A percentile compares a stretch with the other conserved stretches of the same genome.
phyloP scores from a whole-genome alignment of 2,888 invertebrate species.

The Octonoba sinensis region DNA sequence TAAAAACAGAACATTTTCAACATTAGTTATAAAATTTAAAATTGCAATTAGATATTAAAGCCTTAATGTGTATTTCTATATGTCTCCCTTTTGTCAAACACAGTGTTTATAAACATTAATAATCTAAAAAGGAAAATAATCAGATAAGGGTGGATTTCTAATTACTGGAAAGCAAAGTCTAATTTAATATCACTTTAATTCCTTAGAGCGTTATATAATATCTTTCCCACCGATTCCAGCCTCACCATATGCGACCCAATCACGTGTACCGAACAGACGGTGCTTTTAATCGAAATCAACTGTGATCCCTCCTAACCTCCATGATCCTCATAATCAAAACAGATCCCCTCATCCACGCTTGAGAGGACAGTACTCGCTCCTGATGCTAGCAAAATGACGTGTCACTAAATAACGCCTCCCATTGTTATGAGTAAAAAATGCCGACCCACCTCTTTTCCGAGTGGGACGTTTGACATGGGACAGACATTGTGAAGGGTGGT shows the following conservation, averaged over 20 bases:
- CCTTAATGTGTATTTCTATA: too few species aligned
- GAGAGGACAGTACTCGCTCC: slow-evolving; percentile 19
- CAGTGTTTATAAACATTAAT: too few species aligned
- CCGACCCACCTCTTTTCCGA: slow-evolving; percentile 26
- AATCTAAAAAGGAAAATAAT: too few species aligned
- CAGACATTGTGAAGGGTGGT: slow-evolving; percentile 21
- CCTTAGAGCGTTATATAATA: too few species aligned
- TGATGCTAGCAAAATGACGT: slow-evolving; percentile 44
- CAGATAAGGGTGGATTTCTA: too few species aligned
- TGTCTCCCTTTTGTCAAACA: too few species aligned
- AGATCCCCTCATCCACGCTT: slow-evolving; percentile 7
- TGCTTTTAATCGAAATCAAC: slow-evolving; percentile 44
- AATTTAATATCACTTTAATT: too few species aligned
- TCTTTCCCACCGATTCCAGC: too few species aligned
- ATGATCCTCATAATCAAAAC: slow-evolving; percentile 25
- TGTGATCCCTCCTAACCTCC: slow-evolving; percentile 7
- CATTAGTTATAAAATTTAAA: too few species aligned
- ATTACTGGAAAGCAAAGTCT: too few species aligned
- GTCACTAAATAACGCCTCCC: slow-evolving; percentile 39
- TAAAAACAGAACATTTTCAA: too few species aligned
- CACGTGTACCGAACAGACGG: slow-evolving; percentile 20
- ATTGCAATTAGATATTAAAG: too few species aligned
- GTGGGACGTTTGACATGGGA: slow-evolving; percentile 41
- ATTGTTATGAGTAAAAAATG: slow-evolving; percentile 18
- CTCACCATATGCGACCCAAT: slow-evolving; percentile 6